Percentiles rank a stretch among this genome's conserved stretches.
Evolutionary conservation across 2,888 invertebrate species (phyloP).

Genomic region (Cybosia mesomella): DNA sequence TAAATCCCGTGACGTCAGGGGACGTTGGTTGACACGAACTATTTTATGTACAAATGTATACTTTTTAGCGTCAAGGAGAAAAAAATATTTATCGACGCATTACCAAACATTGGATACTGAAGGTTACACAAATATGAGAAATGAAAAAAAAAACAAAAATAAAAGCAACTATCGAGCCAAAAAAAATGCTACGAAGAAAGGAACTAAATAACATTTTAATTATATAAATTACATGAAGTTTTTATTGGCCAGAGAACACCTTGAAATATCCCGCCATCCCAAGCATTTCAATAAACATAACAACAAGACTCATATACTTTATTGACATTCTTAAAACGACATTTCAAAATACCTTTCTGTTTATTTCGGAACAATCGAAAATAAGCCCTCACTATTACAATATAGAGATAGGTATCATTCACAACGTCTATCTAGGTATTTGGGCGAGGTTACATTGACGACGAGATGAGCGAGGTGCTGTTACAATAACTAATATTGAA

Average conservation of each 20-base stretch:
- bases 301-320: constrained; percentile 45
- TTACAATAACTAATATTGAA: neutral
- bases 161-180: no score
- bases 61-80: neutral
- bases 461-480: neutral
- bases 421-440: neutral
- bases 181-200: neutral
- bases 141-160: no score
- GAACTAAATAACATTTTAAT: neutral
- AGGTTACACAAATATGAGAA: no score
- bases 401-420: constrained; percentile 46
- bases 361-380: constrained; percentile 42
- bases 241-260: constrained; percentile 15
- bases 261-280: constrained; percentile 29
- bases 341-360: constrained; percentile 44
- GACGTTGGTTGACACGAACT: neutral
- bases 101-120: no score
- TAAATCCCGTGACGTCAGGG: neutral
- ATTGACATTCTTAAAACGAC: constrained; percentile 53
- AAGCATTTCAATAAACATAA: constrained; percentile 48
- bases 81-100: no score
- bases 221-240: neutral
- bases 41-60: no score
- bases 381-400: constrained; percentile 45
- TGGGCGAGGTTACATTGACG: constrained; percentile 13